These are phyloP conservation scores for Steinernema khuongi DNA, from an alignment of 1,140 invertebrate genomes.

Conservation along the genomic window DNA sequence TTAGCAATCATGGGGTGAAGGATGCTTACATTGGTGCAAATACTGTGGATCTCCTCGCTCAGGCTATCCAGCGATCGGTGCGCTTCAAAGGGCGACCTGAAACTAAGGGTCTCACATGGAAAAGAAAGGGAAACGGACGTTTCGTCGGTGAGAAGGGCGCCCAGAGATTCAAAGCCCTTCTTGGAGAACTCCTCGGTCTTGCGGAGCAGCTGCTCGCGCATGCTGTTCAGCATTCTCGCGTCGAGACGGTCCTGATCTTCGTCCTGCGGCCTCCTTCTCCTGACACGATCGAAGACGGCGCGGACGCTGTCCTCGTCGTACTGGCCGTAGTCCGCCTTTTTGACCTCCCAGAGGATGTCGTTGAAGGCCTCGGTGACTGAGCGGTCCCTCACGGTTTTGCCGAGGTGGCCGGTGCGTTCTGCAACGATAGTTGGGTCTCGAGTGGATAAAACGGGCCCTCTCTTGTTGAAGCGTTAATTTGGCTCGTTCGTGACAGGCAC, in stretches of 20 bases:
- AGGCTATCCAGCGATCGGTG: not conserved
- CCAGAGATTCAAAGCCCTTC: not conserved
- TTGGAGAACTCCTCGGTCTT: not conserved
- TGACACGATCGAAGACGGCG: not conserved
- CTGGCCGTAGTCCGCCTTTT: not conserved
- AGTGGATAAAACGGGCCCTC: too few species aligned
- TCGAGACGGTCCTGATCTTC: not conserved
- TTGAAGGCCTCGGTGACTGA: not conserved
- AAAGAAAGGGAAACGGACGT: not conserved
- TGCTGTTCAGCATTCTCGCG: not conserved
- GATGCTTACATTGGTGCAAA: not conserved
- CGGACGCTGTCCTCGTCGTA: not conserved
- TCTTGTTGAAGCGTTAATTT: too few species aligned
- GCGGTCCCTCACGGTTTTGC: not conserved
- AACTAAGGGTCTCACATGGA: not conserved
- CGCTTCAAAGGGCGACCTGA: not conserved
- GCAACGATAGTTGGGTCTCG: too few species aligned
- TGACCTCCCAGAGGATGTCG: not conserved
- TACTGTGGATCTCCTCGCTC: not conserved
- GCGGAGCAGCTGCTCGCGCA: not conserved
- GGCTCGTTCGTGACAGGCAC: too few species aligned
- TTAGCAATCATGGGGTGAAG: too few species aligned
- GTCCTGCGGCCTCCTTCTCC: not conserved
- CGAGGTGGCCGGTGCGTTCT: not conserved
- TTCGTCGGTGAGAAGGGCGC: not conserved